A percentile compares a stretch with the other conserved stretches of the same genome.
Conservation (phyloP, 2,797 vertebrate species). For the Epinephelus coioides region DNA sequence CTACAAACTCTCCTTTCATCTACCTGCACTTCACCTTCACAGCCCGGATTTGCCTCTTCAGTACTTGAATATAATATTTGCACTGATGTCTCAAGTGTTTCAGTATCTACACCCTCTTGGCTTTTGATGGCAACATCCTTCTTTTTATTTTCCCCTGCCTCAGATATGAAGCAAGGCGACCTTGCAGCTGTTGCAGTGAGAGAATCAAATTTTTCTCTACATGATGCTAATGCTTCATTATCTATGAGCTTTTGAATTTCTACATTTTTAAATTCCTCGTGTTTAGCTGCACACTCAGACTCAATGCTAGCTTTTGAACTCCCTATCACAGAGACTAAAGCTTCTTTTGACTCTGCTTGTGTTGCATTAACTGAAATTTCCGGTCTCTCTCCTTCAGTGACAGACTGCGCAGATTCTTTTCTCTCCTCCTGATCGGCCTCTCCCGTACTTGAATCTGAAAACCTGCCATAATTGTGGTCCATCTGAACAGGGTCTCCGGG, state of each 20-base stretch:
- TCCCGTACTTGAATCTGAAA: slow-evolving; percentile 49
- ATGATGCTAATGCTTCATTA: slow-evolving; percentile 32
- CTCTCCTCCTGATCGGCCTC: slow-evolving; percentile 47
- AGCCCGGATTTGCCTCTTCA: slow-evolving; percentile 29
- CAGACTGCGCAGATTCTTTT: slow-evolving; percentile 27
- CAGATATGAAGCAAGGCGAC: slow-evolving; percentile 1
- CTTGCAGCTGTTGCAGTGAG: slow-evolving; percentile 11
- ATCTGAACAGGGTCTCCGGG: slow-evolving; percentile 71
- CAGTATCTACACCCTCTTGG: slow-evolving; percentile 34
- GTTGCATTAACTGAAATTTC: slow-evolving; percentile 30
- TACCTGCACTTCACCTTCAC: slow-evolving; percentile 19
- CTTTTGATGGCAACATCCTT: slow-evolving; percentile 13
- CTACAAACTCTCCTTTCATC: slow-evolving; percentile 8
- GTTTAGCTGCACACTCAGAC: slow-evolving; percentile 37
- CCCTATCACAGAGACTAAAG: slow-evolving; percentile 9
- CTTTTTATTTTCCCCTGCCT: slow-evolving; percentile 22
- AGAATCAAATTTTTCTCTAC: slow-evolving; percentile 33
- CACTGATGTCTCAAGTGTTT: slow-evolving; percentile 25
- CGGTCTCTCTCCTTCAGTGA: slow-evolving; percentile 33
- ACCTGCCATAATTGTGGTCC: slow-evolving; percentile 86
- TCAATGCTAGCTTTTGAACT: neutral
- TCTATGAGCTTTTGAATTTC: slow-evolving; percentile 35
- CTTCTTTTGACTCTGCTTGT: slow-evolving; percentile 38
- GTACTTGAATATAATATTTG: slow-evolving; percentile 39
- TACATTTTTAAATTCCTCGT: slow-evolving; percentile 29